These are phyloP conservation scores for Tiliacea aurago DNA, from an alignment of 2,888 invertebrate species.

Conservation along the genomic window DNA sequence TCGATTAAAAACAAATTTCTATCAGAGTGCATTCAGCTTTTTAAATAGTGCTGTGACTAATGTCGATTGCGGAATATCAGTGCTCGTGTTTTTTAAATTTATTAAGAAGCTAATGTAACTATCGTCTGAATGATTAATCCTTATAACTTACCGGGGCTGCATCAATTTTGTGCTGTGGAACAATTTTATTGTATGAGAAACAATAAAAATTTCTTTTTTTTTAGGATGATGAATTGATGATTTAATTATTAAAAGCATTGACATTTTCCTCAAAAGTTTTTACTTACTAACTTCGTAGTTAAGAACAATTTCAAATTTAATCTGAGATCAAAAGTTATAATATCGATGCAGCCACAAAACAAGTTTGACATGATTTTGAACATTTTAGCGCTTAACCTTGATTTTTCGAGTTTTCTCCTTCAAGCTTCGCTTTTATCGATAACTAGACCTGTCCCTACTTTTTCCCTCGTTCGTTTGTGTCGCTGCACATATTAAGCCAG, in stretches of 20 bases:
- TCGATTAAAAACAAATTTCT: constrained; percentile 90
- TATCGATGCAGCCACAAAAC: background rate
- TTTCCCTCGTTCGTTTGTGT: constrained; percentile 35
- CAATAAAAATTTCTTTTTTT: too few species aligned
- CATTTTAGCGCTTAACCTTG: too few species aligned
- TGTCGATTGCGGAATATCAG: constrained; percentile 16
- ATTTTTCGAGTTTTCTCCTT: background rate
- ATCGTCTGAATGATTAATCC: too few species aligned
- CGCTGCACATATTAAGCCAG: constrained; percentile 78
- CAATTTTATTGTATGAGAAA: too few species aligned
- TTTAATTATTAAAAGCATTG: background rate
- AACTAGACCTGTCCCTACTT: background rate
- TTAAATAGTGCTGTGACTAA: constrained; percentile 75
- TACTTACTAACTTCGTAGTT: background rate
- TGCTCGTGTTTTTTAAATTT: background rate
- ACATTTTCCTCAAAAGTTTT: background rate
- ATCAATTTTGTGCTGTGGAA: too few species aligned
- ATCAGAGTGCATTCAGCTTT: constrained; percentile 86
- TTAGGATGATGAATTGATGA: background rate
- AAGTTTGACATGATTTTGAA: background rate
- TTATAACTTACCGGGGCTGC: too few species aligned
- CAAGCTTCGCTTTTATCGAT: constrained; percentile 27
- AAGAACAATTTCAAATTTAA: background rate
- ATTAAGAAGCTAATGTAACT: background rate
- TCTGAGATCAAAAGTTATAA: background rate